Conservation (phyloP, 2,113 vertebrate species). For the Hypocryptadius cinnamomeus region DNA sequence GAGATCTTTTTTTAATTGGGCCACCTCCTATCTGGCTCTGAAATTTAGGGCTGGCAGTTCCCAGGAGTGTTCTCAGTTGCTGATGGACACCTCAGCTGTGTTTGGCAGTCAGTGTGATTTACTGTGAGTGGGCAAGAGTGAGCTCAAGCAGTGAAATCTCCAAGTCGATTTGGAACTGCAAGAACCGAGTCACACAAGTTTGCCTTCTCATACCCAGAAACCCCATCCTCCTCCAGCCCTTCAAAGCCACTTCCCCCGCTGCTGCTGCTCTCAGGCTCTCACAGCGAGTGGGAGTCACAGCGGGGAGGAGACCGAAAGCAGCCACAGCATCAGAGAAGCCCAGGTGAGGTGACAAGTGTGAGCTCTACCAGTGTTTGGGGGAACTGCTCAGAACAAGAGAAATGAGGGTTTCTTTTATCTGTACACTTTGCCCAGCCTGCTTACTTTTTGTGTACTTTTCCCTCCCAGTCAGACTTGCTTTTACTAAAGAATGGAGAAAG, state of each 20-base stretch:
- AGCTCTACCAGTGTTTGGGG: background rate
- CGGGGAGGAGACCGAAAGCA: background rate
- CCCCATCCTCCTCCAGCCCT: background rate
- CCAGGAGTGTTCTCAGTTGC: background rate
- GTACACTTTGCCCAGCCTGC: background rate
- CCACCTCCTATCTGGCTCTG: background rate
- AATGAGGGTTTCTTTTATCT: background rate
- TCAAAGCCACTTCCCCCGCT: conserved; percentile 37
- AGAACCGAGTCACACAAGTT: background rate
- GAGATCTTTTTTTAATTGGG: background rate
- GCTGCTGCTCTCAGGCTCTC: background rate
- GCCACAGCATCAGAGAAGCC: background rate
- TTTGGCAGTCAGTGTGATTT: background rate
- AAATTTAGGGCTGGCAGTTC: background rate
- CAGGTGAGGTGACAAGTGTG: background rate
- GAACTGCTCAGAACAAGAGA: background rate
- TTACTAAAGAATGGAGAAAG: background rate
- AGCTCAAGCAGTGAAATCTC: background rate
- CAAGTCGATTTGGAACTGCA: background rate
- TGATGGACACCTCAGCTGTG: background rate
- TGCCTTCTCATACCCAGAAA: conserved; percentile 23
- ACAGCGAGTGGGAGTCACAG: background rate
- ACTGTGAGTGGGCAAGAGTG: background rate
- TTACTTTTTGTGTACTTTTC: background rate
- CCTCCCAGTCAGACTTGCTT: background rate